Percentiles rank a stretch among this genome's conserved stretches.
phyloP scores from a whole-genome alignment of 2,888 invertebrate genomes.

The Tetragonula carbonaria region DNA sequence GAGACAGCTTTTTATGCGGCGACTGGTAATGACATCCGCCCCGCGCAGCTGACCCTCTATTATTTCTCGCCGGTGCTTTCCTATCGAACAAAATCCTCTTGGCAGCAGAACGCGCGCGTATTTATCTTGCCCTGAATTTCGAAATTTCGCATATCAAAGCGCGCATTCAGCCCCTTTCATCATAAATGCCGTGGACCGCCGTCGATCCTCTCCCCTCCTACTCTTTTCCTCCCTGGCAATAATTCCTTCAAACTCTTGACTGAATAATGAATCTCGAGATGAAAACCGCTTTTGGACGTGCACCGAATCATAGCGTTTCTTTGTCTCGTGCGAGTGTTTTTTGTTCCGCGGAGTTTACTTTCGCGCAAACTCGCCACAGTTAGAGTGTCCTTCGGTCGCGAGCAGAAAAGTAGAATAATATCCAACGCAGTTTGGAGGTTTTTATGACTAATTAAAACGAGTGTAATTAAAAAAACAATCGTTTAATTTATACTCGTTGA shows the following conservation, averaged over 20 bases:
- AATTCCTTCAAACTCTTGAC: conserved; percentile 27
- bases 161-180: conserved; percentile 1
- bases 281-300: conserved; percentile 1
- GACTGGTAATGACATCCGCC: conserved; percentile 77
- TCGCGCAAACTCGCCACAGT: background rate
- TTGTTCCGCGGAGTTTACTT: background rate
- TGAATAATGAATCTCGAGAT: conserved; percentile 33
- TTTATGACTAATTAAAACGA: background rate
- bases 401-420: background rate
- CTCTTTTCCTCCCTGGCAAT: background rate
- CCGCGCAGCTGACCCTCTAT: conserved; percentile 76
- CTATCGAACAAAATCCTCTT: conserved; percentile 56
- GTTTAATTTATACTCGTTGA: background rate
- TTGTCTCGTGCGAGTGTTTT: background rate
- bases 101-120: conserved; percentile 38
- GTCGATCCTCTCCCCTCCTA: background rate
- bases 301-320: conserved; percentile 2
- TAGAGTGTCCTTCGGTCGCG: background rate
- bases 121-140: conserved; percentile 54
- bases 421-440: background rate
- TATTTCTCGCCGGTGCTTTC: conserved; percentile 69
- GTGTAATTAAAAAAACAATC: background rate
- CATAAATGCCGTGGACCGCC: conserved; percentile 6
- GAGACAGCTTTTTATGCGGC: conserved; percentile 72
- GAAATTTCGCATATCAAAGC: conserved; percentile 20